Evolutionary conservation across 2,113 vertebrate genomes (phyloP).

Genomic region (Donacobius atricapilla): DNA sequence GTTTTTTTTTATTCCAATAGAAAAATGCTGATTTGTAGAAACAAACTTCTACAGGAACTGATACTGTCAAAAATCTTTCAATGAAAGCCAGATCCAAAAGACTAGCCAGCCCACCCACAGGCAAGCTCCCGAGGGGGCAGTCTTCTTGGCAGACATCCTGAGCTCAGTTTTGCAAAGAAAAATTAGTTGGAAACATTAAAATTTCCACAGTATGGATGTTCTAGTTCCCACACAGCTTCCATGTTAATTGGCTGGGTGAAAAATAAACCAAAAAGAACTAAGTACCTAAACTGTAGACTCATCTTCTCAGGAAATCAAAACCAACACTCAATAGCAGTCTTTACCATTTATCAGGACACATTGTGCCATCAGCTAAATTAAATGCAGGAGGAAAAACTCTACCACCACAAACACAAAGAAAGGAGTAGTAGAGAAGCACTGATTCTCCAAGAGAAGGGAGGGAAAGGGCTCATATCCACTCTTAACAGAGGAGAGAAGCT

Average conservation of each 20-base stretch:
- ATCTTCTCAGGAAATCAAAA: constrained; percentile 28
- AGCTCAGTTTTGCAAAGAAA: constrained; percentile 5
- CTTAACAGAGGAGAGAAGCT: neutral
- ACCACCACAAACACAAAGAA: neutral
- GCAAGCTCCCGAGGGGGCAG: neutral
- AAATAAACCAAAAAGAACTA: neutral
- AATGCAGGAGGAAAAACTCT: neutral
- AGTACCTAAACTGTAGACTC: neutral
- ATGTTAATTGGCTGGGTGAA: neutral
- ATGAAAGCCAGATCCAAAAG: constrained; percentile 21
- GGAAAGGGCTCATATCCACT: neutral
- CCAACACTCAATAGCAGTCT: neutral
- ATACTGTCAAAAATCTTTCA: constrained; percentile 23
- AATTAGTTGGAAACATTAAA: constrained; percentile 16
- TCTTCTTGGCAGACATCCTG: constrained; percentile 27
- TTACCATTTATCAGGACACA: neutral
- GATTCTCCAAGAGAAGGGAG: neutral
- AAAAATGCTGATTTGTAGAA: constrained; percentile 11
- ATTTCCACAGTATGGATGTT: constrained; percentile 3
- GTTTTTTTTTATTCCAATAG: neutral
- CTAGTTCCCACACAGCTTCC: constrained; percentile 16
- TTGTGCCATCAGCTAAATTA: neutral
- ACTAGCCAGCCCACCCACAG: constrained; percentile 44
- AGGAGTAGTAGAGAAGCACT: neutral
- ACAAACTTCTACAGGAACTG: constrained; percentile 11